A percentile compares a stretch with the other conserved stretches of the same genome.
Evolutionary conservation across 2,113 vertebrate genomes (phyloP).

Genomic region (Xiphophorus couchianus): DNA sequence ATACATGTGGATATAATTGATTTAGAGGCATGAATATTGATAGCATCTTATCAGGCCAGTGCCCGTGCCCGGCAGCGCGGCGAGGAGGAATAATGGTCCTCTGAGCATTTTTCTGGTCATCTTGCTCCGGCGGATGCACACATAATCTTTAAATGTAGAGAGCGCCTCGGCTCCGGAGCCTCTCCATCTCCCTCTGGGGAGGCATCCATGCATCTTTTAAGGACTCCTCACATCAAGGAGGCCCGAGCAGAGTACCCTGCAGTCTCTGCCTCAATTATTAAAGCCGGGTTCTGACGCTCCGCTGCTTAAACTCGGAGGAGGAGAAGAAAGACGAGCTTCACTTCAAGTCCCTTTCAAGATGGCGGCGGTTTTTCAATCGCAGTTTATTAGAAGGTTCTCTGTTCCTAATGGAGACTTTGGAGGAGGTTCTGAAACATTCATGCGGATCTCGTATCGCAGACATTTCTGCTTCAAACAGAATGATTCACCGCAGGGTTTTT

Average conservation of each 20-base stretch:
- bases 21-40: conserved; percentile 72
- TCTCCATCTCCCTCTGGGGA: conserved; percentile 70
- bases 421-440: conserved; percentile 65
- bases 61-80: conserved; percentile 56
- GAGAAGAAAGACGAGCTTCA: conserved; percentile 44
- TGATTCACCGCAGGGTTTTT: conserved; percentile 57
- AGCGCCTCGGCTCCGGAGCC: conserved; percentile 58
- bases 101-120: conserved; percentile 69
- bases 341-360: conserved; percentile 25
- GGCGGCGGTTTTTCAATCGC: conserved; percentile 47
- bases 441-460: conserved; percentile 73
- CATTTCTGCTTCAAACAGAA: conserved; percentile 70
- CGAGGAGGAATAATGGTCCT: conserved; percentile 60
- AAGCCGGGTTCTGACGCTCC: conserved; percentile 69
- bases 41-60: conserved; percentile 63
- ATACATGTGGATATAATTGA: conserved; percentile 67
- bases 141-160: conserved; percentile 70
- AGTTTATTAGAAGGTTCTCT: conserved; percentile 54
- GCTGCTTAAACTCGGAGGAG: conserved; percentile 49
- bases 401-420: conserved; percentile 60
- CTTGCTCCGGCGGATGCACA: conserved; percentile 64
- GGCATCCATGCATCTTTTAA: conserved; percentile 81
- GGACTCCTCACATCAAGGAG: conserved; percentile 68
- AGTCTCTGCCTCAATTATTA: conserved; percentile 79
- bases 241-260: conserved; percentile 67